A percentile compares a stretch with the other conserved stretches of the same genome.
These are phyloP conservation scores for Lysandra bellargus DNA, from an alignment of 2,888 invertebrate genomes.

Conservation along the genomic window DNA sequence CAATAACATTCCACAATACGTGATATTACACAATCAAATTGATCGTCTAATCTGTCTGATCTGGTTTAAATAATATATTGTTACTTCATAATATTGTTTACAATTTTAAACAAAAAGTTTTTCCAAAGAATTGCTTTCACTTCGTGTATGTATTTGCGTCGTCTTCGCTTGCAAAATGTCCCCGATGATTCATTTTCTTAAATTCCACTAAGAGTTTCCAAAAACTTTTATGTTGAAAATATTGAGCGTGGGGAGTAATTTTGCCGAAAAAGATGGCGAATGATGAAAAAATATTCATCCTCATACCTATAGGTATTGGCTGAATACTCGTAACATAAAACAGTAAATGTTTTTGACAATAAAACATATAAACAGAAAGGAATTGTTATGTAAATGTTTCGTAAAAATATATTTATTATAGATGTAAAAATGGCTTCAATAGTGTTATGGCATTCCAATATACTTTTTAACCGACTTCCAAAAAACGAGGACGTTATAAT, in stretches of 20 bases:
- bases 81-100: not conserved
- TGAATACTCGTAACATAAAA: not conserved
- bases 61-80: not conserved
- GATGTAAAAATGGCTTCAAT: not conserved
- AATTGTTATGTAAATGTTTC: not conserved
- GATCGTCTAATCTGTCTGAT: too few relatives aligned
- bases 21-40: too few relatives aligned
- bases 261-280: constrained; percentile 17
- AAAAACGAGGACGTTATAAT: too few relatives aligned
- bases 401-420: not conserved
- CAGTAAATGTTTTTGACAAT: not conserved
- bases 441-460: not conserved
- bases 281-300: constrained; percentile 27
- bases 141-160: constrained; percentile 9
- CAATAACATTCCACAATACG: too few relatives aligned
- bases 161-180: constrained; percentile 24
- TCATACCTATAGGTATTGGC: not conserved
- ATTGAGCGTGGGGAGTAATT: constrained; percentile 29
- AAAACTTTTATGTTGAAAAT: constrained; percentile 31
- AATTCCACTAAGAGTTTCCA: constrained; percentile 30
- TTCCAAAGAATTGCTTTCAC: constrained; percentile 14
- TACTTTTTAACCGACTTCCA: too few relatives aligned
- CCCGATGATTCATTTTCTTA: constrained; percentile 21
- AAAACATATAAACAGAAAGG: not conserved
- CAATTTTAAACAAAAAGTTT: not conserved